Evolutionary conservation across 2,888 invertebrate genomes (phyloP), one percentile per base, ranked within the genome.

Genomic region (Amphipoea oculea): DNA sequence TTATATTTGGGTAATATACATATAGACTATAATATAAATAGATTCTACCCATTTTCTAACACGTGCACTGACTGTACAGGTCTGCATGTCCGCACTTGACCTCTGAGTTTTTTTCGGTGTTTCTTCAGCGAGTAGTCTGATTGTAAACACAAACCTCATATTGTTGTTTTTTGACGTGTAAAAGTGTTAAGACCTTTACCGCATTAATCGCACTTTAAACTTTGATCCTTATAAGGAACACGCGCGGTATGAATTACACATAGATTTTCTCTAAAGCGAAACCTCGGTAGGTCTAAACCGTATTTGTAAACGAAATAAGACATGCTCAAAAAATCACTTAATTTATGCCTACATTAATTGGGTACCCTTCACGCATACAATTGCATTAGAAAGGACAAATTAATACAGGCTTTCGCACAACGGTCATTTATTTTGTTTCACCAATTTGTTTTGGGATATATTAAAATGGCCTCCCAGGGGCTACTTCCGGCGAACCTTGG

Each of bases 221-320:
- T 62, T 29, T 29, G 14, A 29, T 62, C 62, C 14, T 17, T 29
- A 0, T 62, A 29, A 5, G 29, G 14, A 14, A 62, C 29, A 14
- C 14, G 62, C n/a, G 60, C 12, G 60, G n/a, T 29, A 60, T 62
- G 29, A 29, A 12, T 29, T 29, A 29, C 7, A 62, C 62, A 29
- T 17, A 29, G 0, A 14, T 17, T 36, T 36, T 63, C 17, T 63
- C 7, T 7, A 29, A 45, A n/a, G n/a, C 17, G 17, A 45, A 67
- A 68, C 45, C n/a, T 14, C 62, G 17, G 62, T 29, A 62, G 1
- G 0, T 17, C 36, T 63, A 7, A 17, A 29, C 62, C 17, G 36
- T 20, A 63, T 36, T 63, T 20, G 63, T 7, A 36, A 36, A 29
- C 9, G 45, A 76, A 57, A 77, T 76, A 76, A 66, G 65, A 45